Evolutionary conservation across 2,888 invertebrate genomes (phyloP).

Genomic region (Choristoneura rosaceana): DNA sequence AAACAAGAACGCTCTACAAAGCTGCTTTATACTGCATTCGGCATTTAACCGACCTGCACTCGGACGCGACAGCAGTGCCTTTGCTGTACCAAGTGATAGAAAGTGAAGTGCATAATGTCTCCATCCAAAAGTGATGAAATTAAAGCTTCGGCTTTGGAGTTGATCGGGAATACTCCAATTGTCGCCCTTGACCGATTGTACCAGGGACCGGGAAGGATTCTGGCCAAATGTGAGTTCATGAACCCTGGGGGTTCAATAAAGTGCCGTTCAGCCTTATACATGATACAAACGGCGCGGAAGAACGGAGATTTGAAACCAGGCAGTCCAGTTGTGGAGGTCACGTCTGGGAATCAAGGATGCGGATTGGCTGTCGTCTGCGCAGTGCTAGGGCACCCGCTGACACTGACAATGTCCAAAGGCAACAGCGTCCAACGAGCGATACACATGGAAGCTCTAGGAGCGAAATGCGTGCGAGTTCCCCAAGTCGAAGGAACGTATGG

Average conservation of each 20-base stretch:
- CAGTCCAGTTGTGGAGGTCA: conserved; percentile 71
- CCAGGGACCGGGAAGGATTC: conserved; percentile 73
- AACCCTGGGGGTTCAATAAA: conserved; percentile 80
- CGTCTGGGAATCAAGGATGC: conserved; percentile 79
- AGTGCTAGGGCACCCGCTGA: conserved; percentile 73
- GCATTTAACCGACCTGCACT: conserved; percentile 32
- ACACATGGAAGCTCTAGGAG: conserved; percentile 80
- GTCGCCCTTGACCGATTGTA: conserved; percentile 75
- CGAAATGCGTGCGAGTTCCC: conserved; percentile 72
- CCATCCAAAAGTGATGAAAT: conserved; percentile 65
- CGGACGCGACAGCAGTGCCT: conserved; percentile 13
- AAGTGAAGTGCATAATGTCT: conserved; percentile 48
- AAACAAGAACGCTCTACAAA: conserved; percentile 15
- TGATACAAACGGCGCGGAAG: conserved; percentile 67
- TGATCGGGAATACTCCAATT: conserved; percentile 78
- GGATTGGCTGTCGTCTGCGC: conserved; percentile 79
- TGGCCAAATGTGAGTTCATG: conserved; percentile 82
- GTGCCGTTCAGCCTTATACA: conserved; percentile 73
- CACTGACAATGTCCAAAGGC: conserved; percentile 78
- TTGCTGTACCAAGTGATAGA: background rate
- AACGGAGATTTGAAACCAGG: conserved; percentile 70
- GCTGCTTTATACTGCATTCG: conserved; percentile 10
- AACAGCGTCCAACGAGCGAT: conserved; percentile 77
- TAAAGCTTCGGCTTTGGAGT: conserved; percentile 74
- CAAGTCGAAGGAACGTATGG: conserved; percentile 80